phyloP scores from a whole-genome alignment of 2,888 invertebrate genomes.

The Sepiola atlantica region DNA sequence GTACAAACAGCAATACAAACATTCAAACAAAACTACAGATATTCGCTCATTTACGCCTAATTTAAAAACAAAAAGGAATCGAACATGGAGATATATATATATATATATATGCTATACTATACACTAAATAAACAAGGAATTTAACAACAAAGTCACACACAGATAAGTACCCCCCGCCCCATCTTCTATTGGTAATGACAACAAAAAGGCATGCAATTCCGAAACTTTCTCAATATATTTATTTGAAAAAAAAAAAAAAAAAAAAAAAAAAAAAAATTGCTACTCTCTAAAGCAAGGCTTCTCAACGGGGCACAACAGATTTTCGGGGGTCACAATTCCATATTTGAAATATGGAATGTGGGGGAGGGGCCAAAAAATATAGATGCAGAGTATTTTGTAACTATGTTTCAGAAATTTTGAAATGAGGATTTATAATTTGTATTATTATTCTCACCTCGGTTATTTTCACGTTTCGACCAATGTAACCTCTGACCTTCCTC shows the following conservation, averaged over 20 bases:
- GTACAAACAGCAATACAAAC: neutral
- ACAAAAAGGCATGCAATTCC: neutral
- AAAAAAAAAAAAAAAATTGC: too few relatives aligned
- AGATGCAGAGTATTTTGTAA: too few relatives aligned
- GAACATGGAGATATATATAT: neutral
- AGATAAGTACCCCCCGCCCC: neutral
- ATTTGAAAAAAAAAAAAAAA: too few relatives aligned
- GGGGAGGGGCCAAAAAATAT: too few relatives aligned
- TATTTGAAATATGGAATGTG: too few relatives aligned
- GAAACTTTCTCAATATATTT: neutral
- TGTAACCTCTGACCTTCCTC: too few relatives aligned
- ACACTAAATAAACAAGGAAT: neutral
- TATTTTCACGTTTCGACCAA: too few relatives aligned
- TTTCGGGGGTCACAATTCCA: too few relatives aligned
- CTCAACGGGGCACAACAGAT: too few relatives aligned
- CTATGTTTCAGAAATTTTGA: too few relatives aligned
- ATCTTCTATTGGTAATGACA: neutral
- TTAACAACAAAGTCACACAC: neutral
- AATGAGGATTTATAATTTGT: too few relatives aligned
- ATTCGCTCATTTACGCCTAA: neutral
- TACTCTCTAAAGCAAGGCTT: neutral
- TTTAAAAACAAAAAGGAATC: neutral
- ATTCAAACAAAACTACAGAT: neutral
- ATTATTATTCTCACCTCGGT: too few relatives aligned
- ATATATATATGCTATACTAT: neutral